A percentile compares a stretch with the other conserved stretches of the same genome.
These are phyloP conservation scores for Lepus americanus DNA, from an alignment of 2,113 vertebrate genomes.

Conservation along the genomic window DNA sequence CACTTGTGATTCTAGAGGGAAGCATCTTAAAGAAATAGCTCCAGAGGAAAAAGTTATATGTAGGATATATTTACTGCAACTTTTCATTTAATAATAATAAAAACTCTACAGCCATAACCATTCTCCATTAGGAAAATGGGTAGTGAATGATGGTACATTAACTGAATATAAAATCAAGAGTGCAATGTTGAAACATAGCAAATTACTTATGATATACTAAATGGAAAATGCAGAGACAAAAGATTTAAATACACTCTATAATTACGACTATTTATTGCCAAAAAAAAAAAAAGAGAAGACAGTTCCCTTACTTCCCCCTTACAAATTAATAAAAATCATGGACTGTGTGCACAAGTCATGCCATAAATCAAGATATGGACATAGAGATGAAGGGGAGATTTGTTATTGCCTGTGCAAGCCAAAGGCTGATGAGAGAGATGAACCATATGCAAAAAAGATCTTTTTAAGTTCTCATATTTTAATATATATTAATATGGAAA, in stretches of 20 bases:
- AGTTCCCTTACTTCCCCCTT: slow-evolving; percentile 14
- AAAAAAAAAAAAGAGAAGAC: slow-evolving; percentile 56
- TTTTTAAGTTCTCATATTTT: background rate
- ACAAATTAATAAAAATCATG: background rate
- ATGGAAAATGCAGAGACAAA: slow-evolving; percentile 26
- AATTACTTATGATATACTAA: slow-evolving; percentile 56
- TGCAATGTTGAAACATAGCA: slow-evolving; percentile 6
- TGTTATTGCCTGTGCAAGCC: background rate
- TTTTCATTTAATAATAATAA: slow-evolving; percentile 32
- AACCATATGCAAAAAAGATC: background rate
- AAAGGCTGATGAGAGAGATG: background rate
- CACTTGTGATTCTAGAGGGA: background rate
- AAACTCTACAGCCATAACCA: background rate
- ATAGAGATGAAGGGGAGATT: background rate
- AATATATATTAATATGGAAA: no score
- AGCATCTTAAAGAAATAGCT: background rate
- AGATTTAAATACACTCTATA: slow-evolving; percentile 29
- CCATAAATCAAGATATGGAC: background rate
- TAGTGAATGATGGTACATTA: slow-evolving; percentile 24
- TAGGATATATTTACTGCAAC: background rate
- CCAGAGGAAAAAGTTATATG: background rate
- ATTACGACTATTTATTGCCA: slow-evolving; percentile 26
- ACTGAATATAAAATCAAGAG: slow-evolving; percentile 48
- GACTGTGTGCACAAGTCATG: background rate
- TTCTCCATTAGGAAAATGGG: slow-evolving; percentile 4